These are phyloP conservation scores for Xestia xanthographa DNA, from an alignment of 2,888 invertebrate genomes.

Conservation along the genomic window DNA sequence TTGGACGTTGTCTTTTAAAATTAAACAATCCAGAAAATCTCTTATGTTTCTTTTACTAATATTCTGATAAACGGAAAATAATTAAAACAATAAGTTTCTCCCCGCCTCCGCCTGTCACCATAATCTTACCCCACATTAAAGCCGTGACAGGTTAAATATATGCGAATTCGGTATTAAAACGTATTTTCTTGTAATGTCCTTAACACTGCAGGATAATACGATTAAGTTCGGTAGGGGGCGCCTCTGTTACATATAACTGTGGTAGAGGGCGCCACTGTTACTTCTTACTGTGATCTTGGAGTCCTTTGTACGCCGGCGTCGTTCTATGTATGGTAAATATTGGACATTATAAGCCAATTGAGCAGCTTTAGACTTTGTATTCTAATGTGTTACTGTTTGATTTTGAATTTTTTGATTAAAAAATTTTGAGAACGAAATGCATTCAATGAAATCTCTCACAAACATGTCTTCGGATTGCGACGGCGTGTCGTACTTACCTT, in stretches of 20 bases:
- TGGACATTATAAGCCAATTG: background rate
- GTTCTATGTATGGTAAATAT: slow-evolving; percentile 36
- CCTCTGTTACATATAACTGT: slow-evolving; percentile 24
- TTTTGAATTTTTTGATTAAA: background rate
- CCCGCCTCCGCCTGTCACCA: slow-evolving; percentile 24
- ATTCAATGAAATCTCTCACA: no score
- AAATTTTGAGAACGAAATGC: no score
- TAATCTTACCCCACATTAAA: slow-evolving; percentile 47
- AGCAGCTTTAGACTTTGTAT: background rate
- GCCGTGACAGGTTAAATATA: slow-evolving; percentile 69
- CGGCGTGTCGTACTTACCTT: no score
- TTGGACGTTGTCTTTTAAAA: background rate
- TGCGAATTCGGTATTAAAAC: slow-evolving; percentile 69
- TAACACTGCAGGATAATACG: slow-evolving; percentile 58
- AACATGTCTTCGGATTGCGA: no score
- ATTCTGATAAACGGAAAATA: background rate
- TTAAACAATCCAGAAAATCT: background rate
- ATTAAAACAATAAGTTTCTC: slow-evolving; percentile 4
- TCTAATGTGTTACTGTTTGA: background rate
- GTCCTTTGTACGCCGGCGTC: slow-evolving; percentile 20
- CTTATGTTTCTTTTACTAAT: background rate
- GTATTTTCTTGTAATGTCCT: slow-evolving; percentile 70
- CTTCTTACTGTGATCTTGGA: slow-evolving; percentile 33
- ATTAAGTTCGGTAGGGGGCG: slow-evolving; percentile 48
- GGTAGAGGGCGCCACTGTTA: slow-evolving; percentile 40